Evolutionary conservation across 2,113 vertebrate genomes (phyloP).

Genomic region (Mohoua ochrocephala): DNA sequence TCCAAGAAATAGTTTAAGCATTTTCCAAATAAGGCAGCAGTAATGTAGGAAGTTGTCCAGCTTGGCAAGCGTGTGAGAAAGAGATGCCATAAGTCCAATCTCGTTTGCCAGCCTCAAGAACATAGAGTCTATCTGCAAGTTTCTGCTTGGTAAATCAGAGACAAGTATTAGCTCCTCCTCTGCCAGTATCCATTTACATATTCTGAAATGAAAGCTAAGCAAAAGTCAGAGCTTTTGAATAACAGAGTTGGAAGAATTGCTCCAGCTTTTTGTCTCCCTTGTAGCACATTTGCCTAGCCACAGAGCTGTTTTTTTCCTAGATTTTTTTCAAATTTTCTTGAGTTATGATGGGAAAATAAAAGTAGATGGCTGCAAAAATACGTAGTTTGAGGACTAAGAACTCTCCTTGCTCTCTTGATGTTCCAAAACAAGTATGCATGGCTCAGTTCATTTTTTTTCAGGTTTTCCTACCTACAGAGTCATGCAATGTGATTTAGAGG

Average conservation of each 20-base stretch:
- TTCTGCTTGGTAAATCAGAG: background rate
- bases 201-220: background rate
- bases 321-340: background rate
- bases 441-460: background rate
- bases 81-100: background rate
- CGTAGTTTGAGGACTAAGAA: background rate
- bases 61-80: background rate
- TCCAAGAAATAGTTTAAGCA: slow-evolving; percentile 16
- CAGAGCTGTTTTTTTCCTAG: fast-evolving
- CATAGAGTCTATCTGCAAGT: background rate
- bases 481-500: background rate
- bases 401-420: background rate
- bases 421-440: background rate
- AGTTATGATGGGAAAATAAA: background rate
- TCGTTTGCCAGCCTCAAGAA: background rate
- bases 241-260: background rate
- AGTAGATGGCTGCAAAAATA: background rate
- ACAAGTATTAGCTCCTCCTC: background rate
- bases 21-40: slow-evolving; percentile 8
- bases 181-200: background rate
- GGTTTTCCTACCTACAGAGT: background rate
- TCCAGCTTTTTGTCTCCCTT: background rate
- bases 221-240: background rate
- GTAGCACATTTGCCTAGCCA: background rate
- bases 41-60: background rate